Evolutionary conservation across 2,797 vertebrate genomes (phyloP).

Genomic region (Brotula barbata): DNA sequence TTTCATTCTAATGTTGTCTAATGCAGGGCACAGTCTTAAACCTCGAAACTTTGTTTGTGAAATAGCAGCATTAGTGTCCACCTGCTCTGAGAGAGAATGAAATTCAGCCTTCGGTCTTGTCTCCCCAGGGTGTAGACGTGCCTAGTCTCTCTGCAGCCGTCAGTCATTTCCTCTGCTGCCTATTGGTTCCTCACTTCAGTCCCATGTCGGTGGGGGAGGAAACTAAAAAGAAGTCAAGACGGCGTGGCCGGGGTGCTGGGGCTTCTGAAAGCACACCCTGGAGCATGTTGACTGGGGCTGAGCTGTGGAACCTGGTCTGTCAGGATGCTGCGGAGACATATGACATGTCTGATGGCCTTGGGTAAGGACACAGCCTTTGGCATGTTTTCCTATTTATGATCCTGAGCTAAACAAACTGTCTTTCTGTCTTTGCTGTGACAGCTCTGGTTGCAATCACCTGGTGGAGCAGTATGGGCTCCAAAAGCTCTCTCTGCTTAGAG

Average conservation of each 20-base stretch:
- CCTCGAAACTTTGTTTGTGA: neutral
- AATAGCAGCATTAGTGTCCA: constrained; percentile 1
- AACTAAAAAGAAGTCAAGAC: constrained; percentile 76
- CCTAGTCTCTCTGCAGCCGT: constrained; percentile 79
- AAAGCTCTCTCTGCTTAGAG: constrained; percentile 82
- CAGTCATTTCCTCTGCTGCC: constrained; percentile 85
- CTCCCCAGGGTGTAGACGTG: constrained; percentile 78
- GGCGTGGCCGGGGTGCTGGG: constrained; percentile 72
- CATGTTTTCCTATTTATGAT: constrained; percentile 1
- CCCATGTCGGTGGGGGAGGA: constrained; percentile 67
- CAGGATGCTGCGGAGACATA: constrained; percentile 81
- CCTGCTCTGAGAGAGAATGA: neutral
- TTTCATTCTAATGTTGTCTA: neutral
- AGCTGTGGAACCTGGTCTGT: constrained; percentile 82
- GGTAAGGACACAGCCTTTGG: constrained; percentile 60
- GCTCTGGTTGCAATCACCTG: constrained; percentile 77
- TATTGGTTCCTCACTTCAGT: constrained; percentile 76
- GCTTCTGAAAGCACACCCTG: constrained; percentile 62
- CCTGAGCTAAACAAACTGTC: constrained; percentile 10
- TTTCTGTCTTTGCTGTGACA: constrained; percentile 46
- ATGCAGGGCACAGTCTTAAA: neutral
- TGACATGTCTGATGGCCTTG: constrained; percentile 72
- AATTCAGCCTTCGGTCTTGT: constrained; percentile 25
- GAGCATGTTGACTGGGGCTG: constrained; percentile 69
- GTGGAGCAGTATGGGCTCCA: constrained; percentile 81